Evolutionary conservation across 2,888 invertebrate species (phyloP), one percentile per base, ranked within the genome.

Genomic region (Strigamia transsilvanica): DNA sequence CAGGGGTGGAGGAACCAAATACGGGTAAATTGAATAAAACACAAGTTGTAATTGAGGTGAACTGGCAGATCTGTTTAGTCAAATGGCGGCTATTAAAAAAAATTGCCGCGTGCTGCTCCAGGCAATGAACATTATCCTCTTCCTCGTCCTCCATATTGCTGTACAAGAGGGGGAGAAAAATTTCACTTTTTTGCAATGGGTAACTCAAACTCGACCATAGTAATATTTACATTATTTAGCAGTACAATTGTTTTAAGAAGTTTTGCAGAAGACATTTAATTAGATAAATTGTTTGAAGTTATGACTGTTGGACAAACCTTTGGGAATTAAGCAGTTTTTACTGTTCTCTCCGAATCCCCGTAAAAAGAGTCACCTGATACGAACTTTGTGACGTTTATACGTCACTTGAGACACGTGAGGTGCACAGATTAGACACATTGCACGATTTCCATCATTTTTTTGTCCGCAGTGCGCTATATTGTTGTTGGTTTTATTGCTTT

Each of bases 41-140:
- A 73, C 27, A 73, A 73, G 73, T 73, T 73, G 73, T 73, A 73
- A 73, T 73, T 73, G 73, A 73, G 73, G 73, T 73, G 73, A 73
- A 73, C 73, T 73, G 73, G 73, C 73, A 73, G 73, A 73, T 73
- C 73, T 73, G 73, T 73, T 73, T 73, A 73, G 73, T 73, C 73
- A 73, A 73, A 73, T 73, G 73, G 73, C 73, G 10, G 73, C 73
- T 32, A 73, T 73, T 73, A 73, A 73, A 73, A 73, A 73, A 73
- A 73, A 73, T 73, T 73, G 73, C 56, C 73, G 73, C 73, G 73
- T 73, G 73, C 73, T 73, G 73, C 73, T 73, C 73, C 73, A 73
- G 73, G 73, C 73, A 73, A 73, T 73, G 73, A 73, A 73, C 73
- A 73, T 73, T 73, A 73, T 73, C 73, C 73, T 73, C 73, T 73